These are phyloP conservation scores for Psylliodes chrysocephalus DNA, from an alignment of 2,888 invertebrate genomes.

Conservation along the genomic window DNA sequence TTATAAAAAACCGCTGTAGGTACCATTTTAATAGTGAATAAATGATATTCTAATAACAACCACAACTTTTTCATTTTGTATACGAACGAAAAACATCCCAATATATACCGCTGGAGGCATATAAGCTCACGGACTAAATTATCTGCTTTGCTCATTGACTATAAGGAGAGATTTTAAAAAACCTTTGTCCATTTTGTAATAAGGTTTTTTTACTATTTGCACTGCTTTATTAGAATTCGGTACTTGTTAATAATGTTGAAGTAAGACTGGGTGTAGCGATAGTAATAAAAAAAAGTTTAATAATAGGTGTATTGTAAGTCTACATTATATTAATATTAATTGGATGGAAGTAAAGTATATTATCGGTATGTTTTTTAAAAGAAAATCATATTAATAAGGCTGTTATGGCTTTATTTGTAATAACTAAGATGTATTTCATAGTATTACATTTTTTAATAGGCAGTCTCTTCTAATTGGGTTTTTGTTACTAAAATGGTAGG, in stretches of 20 bases:
- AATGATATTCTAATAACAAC: no score
- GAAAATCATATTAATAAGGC: no score
- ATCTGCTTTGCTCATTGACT: conserved; percentile 29
- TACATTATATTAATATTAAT: conserved; percentile 46
- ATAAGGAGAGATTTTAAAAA: conserved; percentile 13
- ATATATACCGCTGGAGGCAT: no score
- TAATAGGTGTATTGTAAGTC: conserved; percentile 51
- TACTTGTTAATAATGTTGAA: conserved; percentile 44
- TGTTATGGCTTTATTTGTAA: no score
- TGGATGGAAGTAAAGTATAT: conserved; percentile 50
- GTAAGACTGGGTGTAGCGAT: conserved; percentile 57
- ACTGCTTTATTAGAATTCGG: conserved; percentile 41
- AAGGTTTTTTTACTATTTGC: conserved; percentile 27
- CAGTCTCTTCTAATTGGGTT: no score
- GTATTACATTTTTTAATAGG: no score
- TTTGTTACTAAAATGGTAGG: no score
- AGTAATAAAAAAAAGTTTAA: conserved; percentile 51
- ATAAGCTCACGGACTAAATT: background rate
- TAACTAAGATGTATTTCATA: no score
- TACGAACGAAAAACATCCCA: no score
- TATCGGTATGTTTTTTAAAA: conserved; percentile 7
- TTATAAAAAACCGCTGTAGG: no score
- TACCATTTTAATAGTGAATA: no score
- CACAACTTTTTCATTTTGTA: no score
- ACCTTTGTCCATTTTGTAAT: conserved; percentile 18